Conservation (phyloP, 2,888 invertebrate species). For the Leptinotarsa rubiginosa region DNA sequence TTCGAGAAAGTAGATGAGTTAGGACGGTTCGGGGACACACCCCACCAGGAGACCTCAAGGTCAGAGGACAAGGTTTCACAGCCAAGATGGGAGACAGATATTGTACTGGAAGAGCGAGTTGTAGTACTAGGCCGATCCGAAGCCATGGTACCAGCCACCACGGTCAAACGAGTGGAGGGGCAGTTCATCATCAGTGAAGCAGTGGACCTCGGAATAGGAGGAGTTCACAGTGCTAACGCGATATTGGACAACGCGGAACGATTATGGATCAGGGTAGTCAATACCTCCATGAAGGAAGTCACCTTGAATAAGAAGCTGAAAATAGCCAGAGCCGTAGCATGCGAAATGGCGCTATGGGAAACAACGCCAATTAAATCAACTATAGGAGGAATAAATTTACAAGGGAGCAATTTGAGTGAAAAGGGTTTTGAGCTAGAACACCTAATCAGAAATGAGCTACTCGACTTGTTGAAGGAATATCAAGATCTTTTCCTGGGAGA, state of each 20-base stretch:
- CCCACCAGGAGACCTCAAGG: no score
- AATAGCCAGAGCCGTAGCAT: not conserved
- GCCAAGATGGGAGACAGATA: constrained; percentile 3
- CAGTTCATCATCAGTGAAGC: not conserved
- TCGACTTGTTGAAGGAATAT: not conserved
- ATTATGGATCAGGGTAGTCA: not conserved
- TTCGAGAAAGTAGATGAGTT: no score
- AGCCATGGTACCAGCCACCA: not conserved
- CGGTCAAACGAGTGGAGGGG: not conserved
- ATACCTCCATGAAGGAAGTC: not conserved
- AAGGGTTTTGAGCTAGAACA: constrained; percentile 29
- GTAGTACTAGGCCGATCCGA: not conserved
- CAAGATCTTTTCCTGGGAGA: constrained; percentile 27
- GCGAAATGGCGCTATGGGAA: not conserved
- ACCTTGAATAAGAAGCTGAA: not conserved
- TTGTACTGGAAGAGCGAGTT: not conserved
- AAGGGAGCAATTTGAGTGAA: constrained; percentile 5
- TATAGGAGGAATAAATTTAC: not conserved
- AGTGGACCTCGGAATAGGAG: not conserved
- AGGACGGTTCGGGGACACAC: no score
- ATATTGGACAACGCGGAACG: not conserved
- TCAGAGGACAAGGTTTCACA: not conserved
- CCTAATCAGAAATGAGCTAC: not conserved
- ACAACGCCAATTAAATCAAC: not conserved
- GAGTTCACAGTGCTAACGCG: not conserved